Conservation (phyloP, 1,140 invertebrate species). For the Drosophila littoralis region DNA sequence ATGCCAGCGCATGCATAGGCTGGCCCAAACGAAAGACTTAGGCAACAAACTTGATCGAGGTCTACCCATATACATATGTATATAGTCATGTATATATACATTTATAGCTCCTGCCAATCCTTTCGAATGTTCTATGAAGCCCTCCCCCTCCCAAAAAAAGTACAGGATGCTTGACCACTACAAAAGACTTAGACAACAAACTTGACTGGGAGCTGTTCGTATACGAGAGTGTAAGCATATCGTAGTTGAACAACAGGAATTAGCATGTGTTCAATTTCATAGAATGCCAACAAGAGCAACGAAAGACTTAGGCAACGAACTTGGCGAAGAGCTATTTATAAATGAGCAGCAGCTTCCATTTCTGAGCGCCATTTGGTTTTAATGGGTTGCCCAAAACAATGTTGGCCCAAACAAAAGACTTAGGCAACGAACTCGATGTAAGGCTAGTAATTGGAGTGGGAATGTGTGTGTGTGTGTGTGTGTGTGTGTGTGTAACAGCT, state of each 20-base stretch:
- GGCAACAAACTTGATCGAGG: constrained; percentile 9
- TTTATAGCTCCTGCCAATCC: not conserved
- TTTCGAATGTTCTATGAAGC: not conserved
- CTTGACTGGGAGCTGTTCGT: no score
- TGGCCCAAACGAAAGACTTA: constrained; percentile 13
- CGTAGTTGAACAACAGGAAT: no score
- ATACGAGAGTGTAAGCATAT: no score
- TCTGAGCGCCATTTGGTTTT: no score
- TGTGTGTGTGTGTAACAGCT: no score
- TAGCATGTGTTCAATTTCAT: no score
- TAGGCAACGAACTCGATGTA: constrained; percentile 60
- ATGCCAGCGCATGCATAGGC: not conserved
- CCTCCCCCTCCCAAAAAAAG: not conserved
- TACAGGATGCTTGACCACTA: not conserved
- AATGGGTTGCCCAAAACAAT: not conserved
- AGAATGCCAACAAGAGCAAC: not conserved
- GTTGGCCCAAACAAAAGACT: constrained; percentile 11
- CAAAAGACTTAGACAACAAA: constrained; percentile 19
- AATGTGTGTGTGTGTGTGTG: no score
- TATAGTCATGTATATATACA: not conserved
- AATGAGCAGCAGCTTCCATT: not conserved
- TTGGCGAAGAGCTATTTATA: not conserved
- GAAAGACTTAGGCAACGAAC: constrained; percentile 33
- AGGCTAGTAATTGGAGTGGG: not conserved
- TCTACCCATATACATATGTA: not conserved